Evolutionary conservation across 1,140 invertebrate genomes (phyloP), one percentile per base, ranked within the genome.

Genomic region (Scylla paramamosain): DNA sequence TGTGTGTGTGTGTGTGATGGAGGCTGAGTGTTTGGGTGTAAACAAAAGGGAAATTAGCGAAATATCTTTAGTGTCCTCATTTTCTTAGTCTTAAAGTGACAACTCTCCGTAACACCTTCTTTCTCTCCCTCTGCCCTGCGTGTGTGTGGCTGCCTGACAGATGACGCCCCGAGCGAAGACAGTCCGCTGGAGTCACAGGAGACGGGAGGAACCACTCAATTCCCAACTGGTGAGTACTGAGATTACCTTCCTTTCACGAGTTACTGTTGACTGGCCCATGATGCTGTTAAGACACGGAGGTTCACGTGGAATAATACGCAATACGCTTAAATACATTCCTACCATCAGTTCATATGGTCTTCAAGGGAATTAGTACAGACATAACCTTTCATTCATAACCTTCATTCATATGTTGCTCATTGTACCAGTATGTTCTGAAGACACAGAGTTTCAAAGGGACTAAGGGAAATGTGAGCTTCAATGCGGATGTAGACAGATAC

Each of bases 141-240:
- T 8, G 91, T 32, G 31, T 84, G 45, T 8, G 91, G 67, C 20
- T 39, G 29, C 29, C 39, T 14, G 31, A 16, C 90, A 95, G 94
- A 95, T 95, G 94, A 90, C 25, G 94, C 94, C 16, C 94, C 94
- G 25, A 95, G 94, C 32, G 94, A 95, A 92, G 94, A 95, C n/a
- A 48, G 84, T 31, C 6, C 59, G 93, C 52, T 92, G 89, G 94
- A 95, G 16, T 95, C 94, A 31, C 94, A 95, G 31, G 94, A 95
- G 48, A 95, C 94, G 45, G 94, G 94, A 4, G 94, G 94, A 25
- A 92, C 94, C 29, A 46, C 92, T 28, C 89, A 92, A 67, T 95
- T 92, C 90, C 32, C 87, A 28, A 90, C 94, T 48, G 94, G 94
- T 95, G 59, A 91, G 94, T 95, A 46, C 32, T 25, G 20, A 88